Conservation (phyloP, 64 coral and sea anemone genomes). For the Stichodactyla helianthus region DNA sequence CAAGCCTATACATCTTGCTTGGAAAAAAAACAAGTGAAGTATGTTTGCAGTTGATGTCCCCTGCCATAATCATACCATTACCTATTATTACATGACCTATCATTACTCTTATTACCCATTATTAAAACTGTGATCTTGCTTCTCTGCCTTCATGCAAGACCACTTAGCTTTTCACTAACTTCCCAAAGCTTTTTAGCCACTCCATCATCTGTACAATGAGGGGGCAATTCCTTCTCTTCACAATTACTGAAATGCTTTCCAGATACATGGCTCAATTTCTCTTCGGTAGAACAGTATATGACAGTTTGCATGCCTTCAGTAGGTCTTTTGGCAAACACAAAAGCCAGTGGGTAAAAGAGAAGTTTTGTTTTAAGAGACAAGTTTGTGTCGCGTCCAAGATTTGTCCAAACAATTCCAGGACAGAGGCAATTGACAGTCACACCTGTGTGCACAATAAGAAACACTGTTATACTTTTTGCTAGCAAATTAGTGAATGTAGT, state of each 20-base stretch:
- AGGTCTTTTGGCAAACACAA: slow-evolving; percentile 71
- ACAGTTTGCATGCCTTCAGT: slow-evolving; percentile 84
- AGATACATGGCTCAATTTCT: slow-evolving; percentile 53
- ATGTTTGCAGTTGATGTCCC: too few relatives aligned
- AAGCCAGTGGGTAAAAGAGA: slow-evolving; percentile 55
- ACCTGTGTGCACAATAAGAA: slow-evolving; percentile 38
- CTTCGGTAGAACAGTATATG: slow-evolving; percentile 89
- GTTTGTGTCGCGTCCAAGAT: slow-evolving; percentile 55
- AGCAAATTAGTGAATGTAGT: background rate
- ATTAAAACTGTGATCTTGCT: background rate
- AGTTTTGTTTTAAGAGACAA: slow-evolving; percentile 47
- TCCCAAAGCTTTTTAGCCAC: slow-evolving; percentile 95
- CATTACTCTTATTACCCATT: too few relatives aligned
- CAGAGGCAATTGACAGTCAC: slow-evolving; percentile 81
- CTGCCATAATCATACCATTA: too few relatives aligned
- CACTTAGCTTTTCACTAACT: slow-evolving; percentile 66
- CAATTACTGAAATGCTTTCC: slow-evolving; percentile 80
- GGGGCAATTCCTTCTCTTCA: slow-evolving; percentile 53
- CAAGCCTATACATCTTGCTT: too few relatives aligned
- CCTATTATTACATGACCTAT: too few relatives aligned
- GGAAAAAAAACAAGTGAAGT: too few relatives aligned
- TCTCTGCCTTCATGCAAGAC: background rate
- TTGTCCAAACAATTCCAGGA: slow-evolving; percentile 90
- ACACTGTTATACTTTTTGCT: background rate
- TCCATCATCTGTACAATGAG: slow-evolving; percentile 86